A percentile compares a stretch with the other conserved stretches of the same genome.
Evolutionary conservation across 2,797 vertebrate genomes (phyloP).

Genomic region (Sphaeramia orbicularis): DNA sequence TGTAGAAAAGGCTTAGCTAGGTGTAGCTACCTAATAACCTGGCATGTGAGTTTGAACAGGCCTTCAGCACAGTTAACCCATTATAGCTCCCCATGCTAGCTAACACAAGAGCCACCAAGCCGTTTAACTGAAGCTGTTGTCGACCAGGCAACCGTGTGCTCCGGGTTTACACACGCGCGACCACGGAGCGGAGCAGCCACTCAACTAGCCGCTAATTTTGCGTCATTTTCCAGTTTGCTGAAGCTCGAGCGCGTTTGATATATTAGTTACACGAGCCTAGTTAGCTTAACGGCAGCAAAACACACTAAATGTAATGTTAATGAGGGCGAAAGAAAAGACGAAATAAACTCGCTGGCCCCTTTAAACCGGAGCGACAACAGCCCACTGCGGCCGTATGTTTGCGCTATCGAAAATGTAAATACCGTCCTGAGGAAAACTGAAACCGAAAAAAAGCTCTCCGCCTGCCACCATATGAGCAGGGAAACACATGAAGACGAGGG

Average conservation of each 20-base stretch:
- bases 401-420: not conserved
- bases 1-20: not conserved
- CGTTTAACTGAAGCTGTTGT: not conserved
- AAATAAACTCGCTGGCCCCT: not conserved
- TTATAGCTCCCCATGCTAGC: constrained; percentile 55
- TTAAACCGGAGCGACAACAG: not conserved
- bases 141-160: constrained; percentile 9
- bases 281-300: constrained; percentile 43
- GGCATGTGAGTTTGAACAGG: constrained; percentile 11
- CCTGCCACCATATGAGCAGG: constrained; percentile 25
- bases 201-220: not conserved
- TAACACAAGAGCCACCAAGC: constrained; percentile 4
- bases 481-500: constrained; percentile 11
- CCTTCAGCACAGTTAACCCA: constrained; percentile 33
- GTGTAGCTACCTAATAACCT: not conserved
- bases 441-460: constrained; percentile 46
- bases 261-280: constrained; percentile 37
- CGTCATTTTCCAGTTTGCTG: not conserved
- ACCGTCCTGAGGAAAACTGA: constrained; percentile 10
- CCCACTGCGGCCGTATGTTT: not conserved
- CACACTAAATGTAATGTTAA: constrained; percentile 22
- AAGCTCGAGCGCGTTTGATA: constrained; percentile 9
- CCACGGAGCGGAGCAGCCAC: not conserved
- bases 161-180: constrained; percentile 10
- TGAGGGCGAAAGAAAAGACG: constrained; percentile 4